Percentiles rank a stretch among this genome's conserved stretches.
Conservation (phyloP, 2,797 vertebrate species). For the Kryptolebias ocellatus region DNA sequence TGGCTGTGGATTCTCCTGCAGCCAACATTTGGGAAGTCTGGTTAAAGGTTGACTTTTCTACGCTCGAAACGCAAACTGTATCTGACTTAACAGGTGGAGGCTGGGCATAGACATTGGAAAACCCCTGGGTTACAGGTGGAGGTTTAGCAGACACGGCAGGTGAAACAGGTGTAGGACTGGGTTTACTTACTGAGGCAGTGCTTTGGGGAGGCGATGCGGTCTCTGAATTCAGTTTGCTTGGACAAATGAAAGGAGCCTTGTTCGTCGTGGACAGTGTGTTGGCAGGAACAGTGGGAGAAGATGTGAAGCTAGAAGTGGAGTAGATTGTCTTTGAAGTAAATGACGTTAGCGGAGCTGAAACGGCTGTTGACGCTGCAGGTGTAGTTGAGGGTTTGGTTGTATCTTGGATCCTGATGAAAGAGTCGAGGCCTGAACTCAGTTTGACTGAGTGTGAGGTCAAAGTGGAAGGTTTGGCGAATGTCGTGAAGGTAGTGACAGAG, state of each 20-base stretch:
- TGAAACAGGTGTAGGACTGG: conserved; percentile 31
- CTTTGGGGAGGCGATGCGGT: conserved; percentile 36
- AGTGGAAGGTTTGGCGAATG: conserved; percentile 61
- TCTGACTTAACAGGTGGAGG: conserved; percentile 46
- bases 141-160: conserved; percentile 33
- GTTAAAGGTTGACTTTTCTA: conserved; percentile 34
- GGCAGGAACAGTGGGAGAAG: conserved; percentile 37
- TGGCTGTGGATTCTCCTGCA: conserved; percentile 37
- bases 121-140: conserved; percentile 34
- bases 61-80: conserved; percentile 28
- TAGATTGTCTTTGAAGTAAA: conserved; percentile 35
- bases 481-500: conserved; percentile 44
- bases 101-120: conserved; percentile 29
- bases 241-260: conserved; percentile 43
- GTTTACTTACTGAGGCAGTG: conserved; percentile 51
- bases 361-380: conserved; percentile 25
- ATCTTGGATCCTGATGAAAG: conserved; percentile 23
- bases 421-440: conserved; percentile 34
- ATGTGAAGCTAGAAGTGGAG: conserved; percentile 34
- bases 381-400: conserved; percentile 49
- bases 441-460: conserved; percentile 51
- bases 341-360: conserved; percentile 46
- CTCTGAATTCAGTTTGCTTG: conserved; percentile 52
- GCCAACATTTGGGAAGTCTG: conserved; percentile 41
- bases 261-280: conserved; percentile 32